Conservation (phyloP, 2,797 vertebrate genomes). For the Cyclura pinguis region DNA sequence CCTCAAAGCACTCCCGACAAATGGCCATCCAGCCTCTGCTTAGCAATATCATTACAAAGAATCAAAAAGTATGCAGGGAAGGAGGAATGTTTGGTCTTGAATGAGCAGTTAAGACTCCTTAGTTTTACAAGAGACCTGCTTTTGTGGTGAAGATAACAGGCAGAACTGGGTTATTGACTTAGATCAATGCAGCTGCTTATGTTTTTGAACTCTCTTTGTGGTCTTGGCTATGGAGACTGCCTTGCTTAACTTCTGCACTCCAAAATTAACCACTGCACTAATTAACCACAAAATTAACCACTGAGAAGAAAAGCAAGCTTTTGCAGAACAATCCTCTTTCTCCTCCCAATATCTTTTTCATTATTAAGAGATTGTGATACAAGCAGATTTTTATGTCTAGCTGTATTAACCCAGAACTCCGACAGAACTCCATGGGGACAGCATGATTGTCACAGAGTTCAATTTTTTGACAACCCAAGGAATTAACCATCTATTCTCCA, state of each 20-base stretch:
- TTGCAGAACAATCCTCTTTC: not conserved
- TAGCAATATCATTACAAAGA: not conserved
- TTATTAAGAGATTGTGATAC: not conserved
- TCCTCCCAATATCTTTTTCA: not conserved
- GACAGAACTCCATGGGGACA: not conserved
- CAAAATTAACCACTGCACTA: not conserved
- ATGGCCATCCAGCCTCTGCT: too few species aligned
- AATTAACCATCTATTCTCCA: slow-evolving; percentile 48
- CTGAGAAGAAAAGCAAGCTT: not conserved
- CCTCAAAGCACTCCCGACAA: too few species aligned
- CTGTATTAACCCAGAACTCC: slow-evolving; percentile 20
- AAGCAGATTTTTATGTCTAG: not conserved
- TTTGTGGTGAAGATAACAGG: not conserved
- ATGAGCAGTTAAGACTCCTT: not conserved
- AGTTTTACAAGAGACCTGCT: not conserved
- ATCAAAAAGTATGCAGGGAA: too few species aligned
- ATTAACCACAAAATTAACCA: too few species aligned
- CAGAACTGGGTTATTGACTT: not conserved
- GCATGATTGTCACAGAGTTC: not conserved
- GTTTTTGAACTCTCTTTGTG: not conserved
- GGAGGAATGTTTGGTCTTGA: not conserved
- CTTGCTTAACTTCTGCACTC: not conserved
- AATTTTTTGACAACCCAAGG: slow-evolving; percentile 25
- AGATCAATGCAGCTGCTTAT: not conserved
- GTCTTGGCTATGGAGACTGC: not conserved